Evolutionary conservation across 2,888 invertebrate genomes (phyloP).

Genomic region (Ormyrus pomaceus): DNA sequence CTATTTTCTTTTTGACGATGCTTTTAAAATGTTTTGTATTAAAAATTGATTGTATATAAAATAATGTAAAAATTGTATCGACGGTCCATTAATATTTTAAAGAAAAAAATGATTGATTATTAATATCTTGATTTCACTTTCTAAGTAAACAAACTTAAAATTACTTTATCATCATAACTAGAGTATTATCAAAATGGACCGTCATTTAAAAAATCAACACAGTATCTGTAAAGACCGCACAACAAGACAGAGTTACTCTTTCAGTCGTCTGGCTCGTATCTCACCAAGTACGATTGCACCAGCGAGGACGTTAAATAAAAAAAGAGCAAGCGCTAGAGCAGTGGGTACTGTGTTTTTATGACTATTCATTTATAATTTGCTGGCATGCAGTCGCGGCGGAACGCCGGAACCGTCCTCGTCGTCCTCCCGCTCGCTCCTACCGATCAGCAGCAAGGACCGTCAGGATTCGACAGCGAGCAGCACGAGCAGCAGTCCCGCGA

Average conservation of each 20-base stretch:
- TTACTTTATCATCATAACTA: no score
- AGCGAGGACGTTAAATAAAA: neutral
- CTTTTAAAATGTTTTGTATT: no score
- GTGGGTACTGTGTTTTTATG: slow-evolving; percentile 67
- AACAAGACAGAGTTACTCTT: slow-evolving; percentile 46
- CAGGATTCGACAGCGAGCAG: slow-evolving; percentile 55
- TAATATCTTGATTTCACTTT: no score
- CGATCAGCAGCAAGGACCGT: slow-evolving; percentile 64
- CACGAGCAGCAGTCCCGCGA: slow-evolving; percentile 53
- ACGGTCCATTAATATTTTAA: no score
- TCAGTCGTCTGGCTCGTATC: slow-evolving; percentile 1
- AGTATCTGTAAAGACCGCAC: no score
- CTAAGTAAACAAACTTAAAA: no score
- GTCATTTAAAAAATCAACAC: no score
- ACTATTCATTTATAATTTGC: slow-evolving; percentile 72
- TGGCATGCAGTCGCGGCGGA: slow-evolving; percentile 70
- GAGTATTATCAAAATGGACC: no score
- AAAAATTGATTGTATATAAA: no score
- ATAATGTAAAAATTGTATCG: no score
- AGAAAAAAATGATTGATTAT: no score
- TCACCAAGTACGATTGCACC: slow-evolving; percentile 27
- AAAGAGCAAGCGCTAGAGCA: neutral
- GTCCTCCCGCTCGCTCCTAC: slow-evolving; percentile 54
- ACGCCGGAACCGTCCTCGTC: slow-evolving; percentile 66
- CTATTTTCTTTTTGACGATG: no score